Conservation (phyloP, 1,140 invertebrate species). For the Drosophila malerkotliana region DNA sequence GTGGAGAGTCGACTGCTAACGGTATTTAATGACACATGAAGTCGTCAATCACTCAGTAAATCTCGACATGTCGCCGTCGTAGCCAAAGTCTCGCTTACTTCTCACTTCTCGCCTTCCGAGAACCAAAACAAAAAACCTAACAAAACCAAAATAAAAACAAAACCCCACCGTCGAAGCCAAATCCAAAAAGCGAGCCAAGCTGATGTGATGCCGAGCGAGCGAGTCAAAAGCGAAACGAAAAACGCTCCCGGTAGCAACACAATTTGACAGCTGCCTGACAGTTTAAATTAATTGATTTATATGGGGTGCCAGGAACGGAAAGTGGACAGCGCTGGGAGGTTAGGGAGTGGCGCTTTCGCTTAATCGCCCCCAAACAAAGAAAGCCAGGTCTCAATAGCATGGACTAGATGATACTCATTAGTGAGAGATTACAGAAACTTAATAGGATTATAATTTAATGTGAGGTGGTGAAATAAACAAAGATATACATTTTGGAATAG, state of each 20-base stretch:
- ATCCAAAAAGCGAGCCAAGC: conserved; percentile 7
- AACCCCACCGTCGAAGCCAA: conserved; percentile 10
- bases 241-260: conserved; percentile 74
- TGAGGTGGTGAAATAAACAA: too few species aligned
- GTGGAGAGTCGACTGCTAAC: conserved; percentile 53
- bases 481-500: too few species aligned
- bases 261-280: conserved; percentile 80
- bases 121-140: conserved; percentile 20
- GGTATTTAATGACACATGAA: conserved; percentile 82
- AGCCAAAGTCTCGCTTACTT: conserved; percentile 33
- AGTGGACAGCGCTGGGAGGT: conserved; percentile 35
- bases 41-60: conserved; percentile 81
- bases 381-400: neutral
- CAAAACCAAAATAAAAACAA: conserved; percentile 16
- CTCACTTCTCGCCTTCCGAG: conserved; percentile 20
- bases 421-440: neutral
- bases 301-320: conserved; percentile 39
- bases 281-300: conserved; percentile 82
- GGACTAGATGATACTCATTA: conserved; percentile 9
- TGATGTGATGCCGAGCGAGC: conserved; percentile 16
- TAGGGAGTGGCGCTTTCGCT: conserved; percentile 53
- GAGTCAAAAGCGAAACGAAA: conserved; percentile 46
- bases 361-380: conserved; percentile 35
- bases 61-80: conserved; percentile 75
- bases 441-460: neutral